A percentile compares a stretch with the other conserved stretches of the same genome.
Conservation (phyloP, 2,797 vertebrate species). For the Synanceia verrucosa region DNA sequence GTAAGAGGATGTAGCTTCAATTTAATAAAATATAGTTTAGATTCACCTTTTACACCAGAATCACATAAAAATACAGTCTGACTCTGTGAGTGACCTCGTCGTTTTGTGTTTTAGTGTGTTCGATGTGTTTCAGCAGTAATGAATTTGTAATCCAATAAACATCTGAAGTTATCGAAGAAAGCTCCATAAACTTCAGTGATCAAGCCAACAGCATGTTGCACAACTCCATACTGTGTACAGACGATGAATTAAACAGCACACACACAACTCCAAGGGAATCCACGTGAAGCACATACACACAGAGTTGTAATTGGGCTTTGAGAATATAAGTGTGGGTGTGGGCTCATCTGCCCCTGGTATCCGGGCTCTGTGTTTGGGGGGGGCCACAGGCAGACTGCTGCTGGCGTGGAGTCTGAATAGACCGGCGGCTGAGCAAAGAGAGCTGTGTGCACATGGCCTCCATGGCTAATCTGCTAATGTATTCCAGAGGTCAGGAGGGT, state of each 20-base stretch:
- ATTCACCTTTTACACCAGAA: neutral
- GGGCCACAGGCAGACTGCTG: constrained; percentile 46
- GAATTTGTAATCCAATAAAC: neutral
- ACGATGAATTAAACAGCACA: constrained; percentile 9
- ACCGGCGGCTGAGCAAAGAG: constrained; percentile 61
- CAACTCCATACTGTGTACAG: neutral
- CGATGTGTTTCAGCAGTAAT: neutral
- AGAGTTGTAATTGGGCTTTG: constrained; percentile 58
- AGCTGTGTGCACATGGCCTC: constrained; percentile 69
- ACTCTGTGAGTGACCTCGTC: neutral
- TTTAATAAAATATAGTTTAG: neutral
- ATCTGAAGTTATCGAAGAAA: neutral
- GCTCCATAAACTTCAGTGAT: neutral
- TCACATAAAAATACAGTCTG: neutral
- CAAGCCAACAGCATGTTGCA: neutral
- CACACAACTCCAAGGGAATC: constrained; percentile 10
- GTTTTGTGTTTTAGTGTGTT: neutral
- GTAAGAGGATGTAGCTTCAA: neutral
- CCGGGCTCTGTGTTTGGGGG: constrained; percentile 56
- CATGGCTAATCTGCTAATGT: constrained; percentile 86
- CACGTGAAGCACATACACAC: constrained; percentile 13
- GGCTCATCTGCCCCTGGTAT: constrained; percentile 65
- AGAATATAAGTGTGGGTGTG: constrained; percentile 30
- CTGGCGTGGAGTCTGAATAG: constrained; percentile 56
- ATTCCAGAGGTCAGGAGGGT: constrained; percentile 85